These are phyloP conservation scores for Platichthys stellatus DNA, from an alignment of 2,113 vertebrate species.

Conservation along the genomic window DNA sequence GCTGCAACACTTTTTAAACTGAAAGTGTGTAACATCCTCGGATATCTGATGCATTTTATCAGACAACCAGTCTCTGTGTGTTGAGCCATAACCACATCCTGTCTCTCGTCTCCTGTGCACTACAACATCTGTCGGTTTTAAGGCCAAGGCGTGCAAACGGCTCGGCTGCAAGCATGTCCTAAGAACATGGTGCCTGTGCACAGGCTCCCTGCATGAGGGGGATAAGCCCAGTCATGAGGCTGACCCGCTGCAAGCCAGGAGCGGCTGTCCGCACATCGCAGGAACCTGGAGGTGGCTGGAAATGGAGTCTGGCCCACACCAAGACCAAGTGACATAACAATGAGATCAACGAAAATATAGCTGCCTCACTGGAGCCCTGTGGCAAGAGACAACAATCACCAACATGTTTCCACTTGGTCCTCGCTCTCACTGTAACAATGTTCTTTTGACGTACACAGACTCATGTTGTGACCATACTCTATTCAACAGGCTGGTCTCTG, in stretches of 20 bases:
- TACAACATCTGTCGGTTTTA: conserved; percentile 54
- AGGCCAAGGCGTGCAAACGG: conserved; percentile 41
- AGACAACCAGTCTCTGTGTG: conserved; percentile 36
- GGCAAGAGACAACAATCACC: conserved; percentile 52
- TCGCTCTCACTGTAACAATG: conserved; percentile 60
- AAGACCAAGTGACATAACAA: conserved; percentile 68
- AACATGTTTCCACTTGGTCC: conserved; percentile 64
- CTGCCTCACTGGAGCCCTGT: conserved; percentile 42
- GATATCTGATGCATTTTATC: conserved; percentile 42
- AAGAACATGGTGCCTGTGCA: conserved; percentile 25
- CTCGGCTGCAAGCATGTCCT: conserved; percentile 5
- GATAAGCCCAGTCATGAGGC: conserved; percentile 75
- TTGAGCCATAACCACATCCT: conserved; percentile 79
- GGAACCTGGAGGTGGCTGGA: conserved; percentile 51
- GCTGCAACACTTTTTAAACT: not conserved
- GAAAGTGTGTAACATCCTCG: conserved; percentile 14
- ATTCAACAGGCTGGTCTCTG: conserved; percentile 67
- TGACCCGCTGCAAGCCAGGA: conserved; percentile 35
- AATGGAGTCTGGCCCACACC: conserved; percentile 51
- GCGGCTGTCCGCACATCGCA: conserved; percentile 3
- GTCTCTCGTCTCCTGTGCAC: conserved; percentile 42
- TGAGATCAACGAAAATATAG: conserved; percentile 67
- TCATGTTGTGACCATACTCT: conserved; percentile 55
- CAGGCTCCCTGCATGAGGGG: conserved; percentile 34
- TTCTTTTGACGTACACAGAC: conserved; percentile 48